Evolutionary conservation across 2,888 invertebrate species (phyloP).

Genomic region (Gymnocheta viridis): DNA sequence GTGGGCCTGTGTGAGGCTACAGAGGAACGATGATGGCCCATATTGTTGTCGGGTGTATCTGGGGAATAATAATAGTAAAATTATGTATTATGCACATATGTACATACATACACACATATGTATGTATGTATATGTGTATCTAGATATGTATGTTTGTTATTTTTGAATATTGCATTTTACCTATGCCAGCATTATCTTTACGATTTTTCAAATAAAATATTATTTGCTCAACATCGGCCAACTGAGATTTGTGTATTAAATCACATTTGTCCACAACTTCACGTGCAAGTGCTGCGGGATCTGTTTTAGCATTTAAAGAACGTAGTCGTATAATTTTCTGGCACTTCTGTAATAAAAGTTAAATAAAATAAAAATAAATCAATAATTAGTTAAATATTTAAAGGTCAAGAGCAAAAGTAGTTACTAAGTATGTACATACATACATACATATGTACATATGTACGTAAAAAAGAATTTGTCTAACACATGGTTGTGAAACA

Average conservation of each 20-base stretch:
- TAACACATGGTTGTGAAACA: constrained; percentile 2
- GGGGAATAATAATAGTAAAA: background rate
- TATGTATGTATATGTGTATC: background rate
- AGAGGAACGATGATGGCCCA: constrained; percentile 74
- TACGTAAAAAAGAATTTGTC: background rate
- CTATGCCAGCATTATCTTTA: constrained; percentile 83
- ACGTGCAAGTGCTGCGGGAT: constrained; percentile 89
- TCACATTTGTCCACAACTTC: constrained; percentile 94
- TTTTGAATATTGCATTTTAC: constrained; percentile 67
- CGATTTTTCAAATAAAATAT: constrained; percentile 93
- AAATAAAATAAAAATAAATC: constrained; percentile 25
- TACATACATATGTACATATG: too few species aligned
- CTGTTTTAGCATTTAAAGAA: constrained; percentile 89
- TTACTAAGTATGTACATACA: background rate
- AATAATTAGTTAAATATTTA: constrained; percentile 55
- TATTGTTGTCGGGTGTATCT: constrained; percentile 63
- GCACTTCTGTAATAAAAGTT: constrained; percentile 84
- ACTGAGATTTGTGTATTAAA: constrained; percentile 90
- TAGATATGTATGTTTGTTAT: background rate
- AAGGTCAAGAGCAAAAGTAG: constrained; percentile 64
- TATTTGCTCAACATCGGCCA: constrained; percentile 93
- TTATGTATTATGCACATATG: background rate
- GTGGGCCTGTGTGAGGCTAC: constrained; percentile 75
- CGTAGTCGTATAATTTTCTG: constrained; percentile 92
- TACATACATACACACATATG: background rate